Conservation (phyloP, 2,888 invertebrate genomes). For the Achlya flavicornis region DNA sequence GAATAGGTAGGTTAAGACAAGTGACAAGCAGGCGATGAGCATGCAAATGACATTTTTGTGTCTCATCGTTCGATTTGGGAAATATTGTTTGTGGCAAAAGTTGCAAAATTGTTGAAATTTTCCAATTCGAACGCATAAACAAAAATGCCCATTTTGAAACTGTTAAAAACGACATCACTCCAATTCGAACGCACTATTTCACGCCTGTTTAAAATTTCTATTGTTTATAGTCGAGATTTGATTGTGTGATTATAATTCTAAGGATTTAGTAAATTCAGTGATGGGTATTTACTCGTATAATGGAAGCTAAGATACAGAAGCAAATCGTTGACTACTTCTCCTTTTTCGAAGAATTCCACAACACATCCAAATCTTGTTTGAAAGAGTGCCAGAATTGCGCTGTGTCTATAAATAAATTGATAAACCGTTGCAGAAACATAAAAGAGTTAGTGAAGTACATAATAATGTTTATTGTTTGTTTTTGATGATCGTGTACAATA, state of each 20-base stretch:
- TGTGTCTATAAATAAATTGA: conserved; percentile 78
- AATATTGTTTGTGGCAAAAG: too few relatives aligned
- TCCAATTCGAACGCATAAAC: too few relatives aligned
- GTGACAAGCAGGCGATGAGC: too few relatives aligned
- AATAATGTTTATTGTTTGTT: conserved; percentile 34
- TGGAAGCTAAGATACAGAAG: conserved; percentile 80
- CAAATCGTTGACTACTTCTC: conserved; percentile 81
- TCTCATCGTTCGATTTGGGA: too few relatives aligned
- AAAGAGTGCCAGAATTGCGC: conserved; percentile 79
- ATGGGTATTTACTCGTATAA: conserved; percentile 52
- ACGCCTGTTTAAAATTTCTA: too few relatives aligned
- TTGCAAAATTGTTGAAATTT: too few relatives aligned
- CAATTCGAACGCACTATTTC: too few relatives aligned
- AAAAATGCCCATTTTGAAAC: too few relatives aligned
- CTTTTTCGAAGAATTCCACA: conserved; percentile 76
- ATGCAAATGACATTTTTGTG: too few relatives aligned
- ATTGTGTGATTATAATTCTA: conserved; percentile 1
- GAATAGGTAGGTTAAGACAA: too few relatives aligned
- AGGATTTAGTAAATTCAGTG: conserved; percentile 21
- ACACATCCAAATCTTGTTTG: conserved; percentile 74
- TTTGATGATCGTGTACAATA: conserved; percentile 26
- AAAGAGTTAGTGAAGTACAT: conserved; percentile 68
- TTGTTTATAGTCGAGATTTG: conserved; percentile 8
- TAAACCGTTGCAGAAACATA: conserved; percentile 78
- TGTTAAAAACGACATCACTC: too few relatives aligned